Evolutionary conservation across 2,888 invertebrate genomes (phyloP).

Genomic region (Nomada flava): DNA sequence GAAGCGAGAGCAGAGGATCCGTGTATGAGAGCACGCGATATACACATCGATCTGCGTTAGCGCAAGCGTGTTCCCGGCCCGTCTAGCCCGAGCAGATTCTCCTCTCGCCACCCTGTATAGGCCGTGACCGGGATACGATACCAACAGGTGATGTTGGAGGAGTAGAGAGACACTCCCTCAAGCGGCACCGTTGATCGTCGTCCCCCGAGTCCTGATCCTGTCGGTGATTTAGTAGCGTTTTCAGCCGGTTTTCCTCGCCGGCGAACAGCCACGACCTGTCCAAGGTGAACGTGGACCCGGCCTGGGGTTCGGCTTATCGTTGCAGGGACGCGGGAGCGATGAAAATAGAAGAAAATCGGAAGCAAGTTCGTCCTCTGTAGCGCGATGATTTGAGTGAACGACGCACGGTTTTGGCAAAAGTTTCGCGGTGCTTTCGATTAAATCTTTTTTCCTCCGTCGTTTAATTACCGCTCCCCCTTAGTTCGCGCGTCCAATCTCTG

Average conservation of each 20-base stretch:
- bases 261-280: constrained; percentile 15
- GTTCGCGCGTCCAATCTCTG: not conserved
- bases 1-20: constrained; percentile 11
- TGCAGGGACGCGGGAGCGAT: constrained; percentile 9
- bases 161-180: constrained; percentile 80
- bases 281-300: not conserved
- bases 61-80: constrained; percentile 71
- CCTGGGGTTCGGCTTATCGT: not conserved
- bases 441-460: not conserved
- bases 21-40: constrained; percentile 67
- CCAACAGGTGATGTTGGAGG: constrained; percentile 82
- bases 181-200: constrained; percentile 69
- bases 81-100: constrained; percentile 43
- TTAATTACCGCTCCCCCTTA: no score
- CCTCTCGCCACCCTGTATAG: constrained; percentile 66
- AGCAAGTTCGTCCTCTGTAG: constrained; percentile 34
- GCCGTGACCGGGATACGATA: constrained; percentile 78
- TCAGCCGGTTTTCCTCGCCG: constrained; percentile 22
- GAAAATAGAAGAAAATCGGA: constrained; percentile 22
- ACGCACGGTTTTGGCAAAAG: constrained; percentile 2
- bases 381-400: constrained; percentile 56
- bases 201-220: constrained; percentile 63
- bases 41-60: constrained; percentile 79
- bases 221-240: constrained; percentile 62
- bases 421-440: not conserved